These are phyloP conservation scores for Urophycis tenuis DNA, from an alignment of 2,797 vertebrate genomes.

Conservation along the genomic window DNA sequence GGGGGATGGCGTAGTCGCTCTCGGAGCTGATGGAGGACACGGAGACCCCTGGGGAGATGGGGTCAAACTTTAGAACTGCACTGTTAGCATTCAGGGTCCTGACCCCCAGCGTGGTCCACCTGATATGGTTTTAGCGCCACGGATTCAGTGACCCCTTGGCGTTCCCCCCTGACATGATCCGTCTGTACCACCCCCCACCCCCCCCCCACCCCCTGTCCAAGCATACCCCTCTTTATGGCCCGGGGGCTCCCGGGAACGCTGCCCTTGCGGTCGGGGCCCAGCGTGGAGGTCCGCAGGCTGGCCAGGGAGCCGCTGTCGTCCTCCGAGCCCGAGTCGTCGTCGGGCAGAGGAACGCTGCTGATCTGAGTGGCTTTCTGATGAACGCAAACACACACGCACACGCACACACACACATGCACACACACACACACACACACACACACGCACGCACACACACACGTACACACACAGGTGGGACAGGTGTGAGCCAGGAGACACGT, in stretches of 20 bases:
- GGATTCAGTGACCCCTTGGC: too few relatives aligned
- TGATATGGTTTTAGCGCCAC: too few relatives aligned
- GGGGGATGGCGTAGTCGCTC: conserved; percentile 92
- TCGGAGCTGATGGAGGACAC: conserved; percentile 94
- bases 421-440: neutral
- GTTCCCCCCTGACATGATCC: too few relatives aligned
- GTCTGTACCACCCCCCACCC: too few relatives aligned
- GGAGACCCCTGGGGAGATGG: conserved; percentile 82
- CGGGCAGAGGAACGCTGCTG: conserved; percentile 84
- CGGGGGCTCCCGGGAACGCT: conserved; percentile 85
- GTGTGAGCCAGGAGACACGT: too few relatives aligned
- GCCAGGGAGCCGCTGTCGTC: conserved; percentile 90
- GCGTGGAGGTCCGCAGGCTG: conserved; percentile 77
- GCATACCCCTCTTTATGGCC: conserved; percentile 88
- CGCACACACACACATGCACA: too few relatives aligned
- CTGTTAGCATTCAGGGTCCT: too few relatives aligned
- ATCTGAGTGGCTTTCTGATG: conserved; percentile 91
- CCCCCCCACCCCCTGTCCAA: neutral
- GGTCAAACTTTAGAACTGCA: too few relatives aligned
- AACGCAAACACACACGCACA: conserved; percentile 6
- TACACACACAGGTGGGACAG: too few relatives aligned
- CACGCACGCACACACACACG: neutral
- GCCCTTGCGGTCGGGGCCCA: conserved; percentile 78
- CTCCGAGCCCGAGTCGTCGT: conserved; percentile 91
- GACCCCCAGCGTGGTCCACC: too few relatives aligned